Evolutionary conservation across 2,113 vertebrate species (phyloP).

Genomic region (Sialia sialis): DNA sequence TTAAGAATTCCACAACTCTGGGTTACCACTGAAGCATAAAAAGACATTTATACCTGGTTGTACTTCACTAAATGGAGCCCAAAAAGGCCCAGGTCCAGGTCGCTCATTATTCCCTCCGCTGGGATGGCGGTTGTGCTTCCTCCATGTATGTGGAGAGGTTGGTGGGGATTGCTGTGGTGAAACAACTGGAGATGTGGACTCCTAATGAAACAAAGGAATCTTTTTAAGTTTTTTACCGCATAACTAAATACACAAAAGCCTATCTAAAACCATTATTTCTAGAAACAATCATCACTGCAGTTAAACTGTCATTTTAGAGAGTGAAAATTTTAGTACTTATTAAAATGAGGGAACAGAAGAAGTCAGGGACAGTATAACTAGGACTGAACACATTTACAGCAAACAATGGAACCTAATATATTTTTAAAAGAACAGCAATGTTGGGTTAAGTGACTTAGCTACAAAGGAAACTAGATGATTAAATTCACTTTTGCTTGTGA

Average conservation of each 20-base stretch:
- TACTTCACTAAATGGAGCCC: slow-evolving; percentile 91
- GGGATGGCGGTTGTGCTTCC: slow-evolving; percentile 92
- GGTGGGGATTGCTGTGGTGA: slow-evolving; percentile 96
- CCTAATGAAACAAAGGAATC: slow-evolving; percentile 75
- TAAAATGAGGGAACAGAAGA: background rate
- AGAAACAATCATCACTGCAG: background rate
- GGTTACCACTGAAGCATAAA: slow-evolving; percentile 8
- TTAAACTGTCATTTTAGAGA: background rate
- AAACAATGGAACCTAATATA: background rate
- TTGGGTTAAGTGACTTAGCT: background rate
- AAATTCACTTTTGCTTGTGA: slow-evolving; percentile 4
- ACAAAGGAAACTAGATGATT: background rate
- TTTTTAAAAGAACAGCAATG: background rate
- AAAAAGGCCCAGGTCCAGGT: slow-evolving; percentile 83
- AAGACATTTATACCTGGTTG: slow-evolving; percentile 80
- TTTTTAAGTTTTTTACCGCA: slow-evolving; percentile 23
- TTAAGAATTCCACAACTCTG: background rate
- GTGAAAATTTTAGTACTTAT: background rate
- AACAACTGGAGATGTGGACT: slow-evolving; percentile 92
- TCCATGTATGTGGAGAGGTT: slow-evolving; percentile 89
- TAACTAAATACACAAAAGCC: slow-evolving; percentile 4
- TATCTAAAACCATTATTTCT: background rate
- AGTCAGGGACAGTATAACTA: background rate
- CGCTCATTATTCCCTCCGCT: slow-evolving; percentile 89
- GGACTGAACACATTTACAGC: background rate